Conservation (phyloP, 37 sponge, comb jelly and placozoan genomes). For the Bolinopsis microptera region DNA sequence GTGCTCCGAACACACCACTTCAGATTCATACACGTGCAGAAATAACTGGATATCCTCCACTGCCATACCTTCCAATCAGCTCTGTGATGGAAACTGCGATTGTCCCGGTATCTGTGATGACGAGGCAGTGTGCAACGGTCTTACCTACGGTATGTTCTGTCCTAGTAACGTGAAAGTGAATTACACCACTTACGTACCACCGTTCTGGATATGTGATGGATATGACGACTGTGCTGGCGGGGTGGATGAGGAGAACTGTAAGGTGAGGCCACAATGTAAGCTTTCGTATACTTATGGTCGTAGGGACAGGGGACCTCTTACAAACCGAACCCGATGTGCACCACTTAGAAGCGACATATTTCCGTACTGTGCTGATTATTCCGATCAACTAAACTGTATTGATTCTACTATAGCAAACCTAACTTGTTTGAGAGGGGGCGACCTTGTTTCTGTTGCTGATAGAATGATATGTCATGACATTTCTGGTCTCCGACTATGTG, state of each 20-base stretch:
- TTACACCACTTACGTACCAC: not conserved
- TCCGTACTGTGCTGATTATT: not conserved
- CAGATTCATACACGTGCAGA: not conserved
- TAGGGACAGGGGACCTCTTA: not conserved
- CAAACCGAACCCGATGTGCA: not conserved
- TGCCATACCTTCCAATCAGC: not conserved
- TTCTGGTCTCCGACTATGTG: not conserved
- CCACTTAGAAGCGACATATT: not conserved
- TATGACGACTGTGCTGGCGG: not conserved
- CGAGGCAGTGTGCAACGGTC: conserved; percentile 33
- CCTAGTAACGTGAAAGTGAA: not conserved
- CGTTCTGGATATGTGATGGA: not conserved
- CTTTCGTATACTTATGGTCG: not conserved
- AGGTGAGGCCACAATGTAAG: not conserved
- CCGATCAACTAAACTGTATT: conserved; percentile 44
- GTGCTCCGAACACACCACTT: not conserved
- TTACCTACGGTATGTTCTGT: conserved; percentile 17
- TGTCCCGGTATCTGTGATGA: conserved; percentile 23
- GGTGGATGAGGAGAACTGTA: not conserved
- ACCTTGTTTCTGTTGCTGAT: not conserved
- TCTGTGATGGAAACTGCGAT: not conserved
- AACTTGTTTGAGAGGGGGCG: not conserved
- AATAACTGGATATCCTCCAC: not conserved
- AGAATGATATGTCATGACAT: not conserved
- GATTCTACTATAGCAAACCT: not conserved